Conservation (phyloP, 2,113 vertebrate genomes). For the Psephotus haematonotus region DNA sequence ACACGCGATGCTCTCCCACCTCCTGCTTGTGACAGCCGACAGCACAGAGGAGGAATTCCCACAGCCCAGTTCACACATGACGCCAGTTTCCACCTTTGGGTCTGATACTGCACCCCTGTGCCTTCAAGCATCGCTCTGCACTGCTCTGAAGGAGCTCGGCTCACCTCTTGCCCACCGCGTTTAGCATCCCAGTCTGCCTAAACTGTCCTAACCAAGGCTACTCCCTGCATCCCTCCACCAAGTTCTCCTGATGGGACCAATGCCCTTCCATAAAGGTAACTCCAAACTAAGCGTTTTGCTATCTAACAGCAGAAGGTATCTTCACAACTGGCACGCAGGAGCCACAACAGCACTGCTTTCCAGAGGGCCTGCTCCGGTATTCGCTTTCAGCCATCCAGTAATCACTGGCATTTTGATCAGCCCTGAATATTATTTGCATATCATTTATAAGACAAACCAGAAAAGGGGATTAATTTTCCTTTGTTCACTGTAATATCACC, state of each 20-base stretch:
- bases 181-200: neutral
- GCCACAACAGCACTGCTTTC: neutral
- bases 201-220: neutral
- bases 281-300: neutral
- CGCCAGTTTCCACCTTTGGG: rapidly evolving
- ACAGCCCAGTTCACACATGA: neutral
- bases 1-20: neutral
- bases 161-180: rapidly evolving
- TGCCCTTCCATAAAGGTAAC: rapidly evolving
- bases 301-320: neutral
- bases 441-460: constrained; percentile 41
- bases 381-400: neutral
- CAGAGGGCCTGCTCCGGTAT: neutral
- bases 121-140: rapidly evolving
- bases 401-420: neutral
- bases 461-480: constrained; percentile 36
- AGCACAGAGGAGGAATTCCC: neutral
- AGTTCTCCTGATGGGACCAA: neutral
- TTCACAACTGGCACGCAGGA: neutral
- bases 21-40: neutral
- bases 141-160: neutral
- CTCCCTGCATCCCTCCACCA: neutral
- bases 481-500: constrained; percentile 20
- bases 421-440: constrained; percentile 5
- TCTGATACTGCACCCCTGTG: rapidly evolving